phyloP scores from a whole-genome alignment of 2,113 vertebrate genomes.

The Antechinus flavipes region DNA sequence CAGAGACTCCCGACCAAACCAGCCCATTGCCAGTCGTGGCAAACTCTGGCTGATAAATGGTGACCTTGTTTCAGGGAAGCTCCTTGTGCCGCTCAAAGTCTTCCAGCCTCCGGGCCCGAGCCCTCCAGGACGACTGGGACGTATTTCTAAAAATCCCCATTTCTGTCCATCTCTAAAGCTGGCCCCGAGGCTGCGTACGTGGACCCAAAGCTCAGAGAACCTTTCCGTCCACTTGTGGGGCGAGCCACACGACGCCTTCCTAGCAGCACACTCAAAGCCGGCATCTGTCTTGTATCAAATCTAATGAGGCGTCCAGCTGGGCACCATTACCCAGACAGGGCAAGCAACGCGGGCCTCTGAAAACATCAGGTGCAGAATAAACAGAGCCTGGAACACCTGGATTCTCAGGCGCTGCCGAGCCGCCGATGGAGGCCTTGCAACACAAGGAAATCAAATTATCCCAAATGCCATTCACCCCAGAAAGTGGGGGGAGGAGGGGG shows the following conservation, averaged over 20 bases:
- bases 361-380: neutral
- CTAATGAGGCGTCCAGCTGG: neutral
- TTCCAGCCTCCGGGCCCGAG: neutral
- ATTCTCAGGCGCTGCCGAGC: slow-evolving; percentile 2
- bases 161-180: neutral
- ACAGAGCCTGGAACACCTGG: neutral
- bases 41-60: slow-evolving; percentile 63
- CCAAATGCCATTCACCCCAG: neutral
- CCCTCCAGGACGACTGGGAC: neutral
- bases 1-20: slow-evolving; percentile 74
- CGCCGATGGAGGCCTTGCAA: neutral
- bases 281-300: neutral
- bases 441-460: neutral
- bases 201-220: neutral
- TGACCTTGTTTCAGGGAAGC: slow-evolving; percentile 69
- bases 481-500: neutral
- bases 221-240: neutral
- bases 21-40: slow-evolving; percentile 70
- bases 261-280: neutral
- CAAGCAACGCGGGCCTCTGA: neutral
- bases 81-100: slow-evolving; percentile 6
- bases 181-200: neutral
- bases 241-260: neutral
- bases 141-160: neutral
- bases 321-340: neutral